Percentiles rank a stretch among this genome's conserved stretches.
Conservation (phyloP, 2,888 invertebrate species). For the Meghimatium bilineatum region DNA sequence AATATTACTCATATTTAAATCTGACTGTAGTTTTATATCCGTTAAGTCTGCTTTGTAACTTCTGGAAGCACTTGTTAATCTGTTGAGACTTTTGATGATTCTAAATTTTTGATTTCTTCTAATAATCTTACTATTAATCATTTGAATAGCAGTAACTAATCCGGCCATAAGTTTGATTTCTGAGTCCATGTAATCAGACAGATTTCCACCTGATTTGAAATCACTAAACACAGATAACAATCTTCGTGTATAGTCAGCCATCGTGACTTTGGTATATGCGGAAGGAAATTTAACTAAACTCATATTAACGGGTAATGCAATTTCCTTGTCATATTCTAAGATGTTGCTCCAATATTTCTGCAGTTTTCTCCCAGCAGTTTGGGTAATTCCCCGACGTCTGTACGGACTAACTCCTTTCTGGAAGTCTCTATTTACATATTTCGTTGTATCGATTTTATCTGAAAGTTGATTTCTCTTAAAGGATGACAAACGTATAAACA, state of each 20-base stretch:
- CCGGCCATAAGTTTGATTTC: background rate
- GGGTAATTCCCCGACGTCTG: background rate
- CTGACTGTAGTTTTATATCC: too few relatives aligned
- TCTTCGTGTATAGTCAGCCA: background rate
- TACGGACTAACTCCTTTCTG: background rate
- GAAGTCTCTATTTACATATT: background rate
- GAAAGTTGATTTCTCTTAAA: background rate
- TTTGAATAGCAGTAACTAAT: background rate
- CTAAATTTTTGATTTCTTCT: background rate
- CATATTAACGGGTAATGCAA: background rate
- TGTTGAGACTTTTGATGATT: background rate
- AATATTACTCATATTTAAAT: too few relatives aligned
- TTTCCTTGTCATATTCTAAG: background rate
- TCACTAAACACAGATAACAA: background rate
- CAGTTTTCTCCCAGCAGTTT: background rate
- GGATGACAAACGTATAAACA: background rate
- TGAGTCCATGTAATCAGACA: background rate
- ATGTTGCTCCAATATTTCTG: background rate
- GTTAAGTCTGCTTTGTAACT: background rate
- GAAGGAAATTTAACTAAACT: background rate
- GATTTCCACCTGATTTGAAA: background rate
- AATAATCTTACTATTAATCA: background rate
- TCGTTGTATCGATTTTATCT: background rate
- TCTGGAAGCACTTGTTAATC: background rate
- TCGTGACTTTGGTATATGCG: background rate